Conservation (phyloP, 2,888 invertebrate species). For the Dexiosoma caninum region DNA sequence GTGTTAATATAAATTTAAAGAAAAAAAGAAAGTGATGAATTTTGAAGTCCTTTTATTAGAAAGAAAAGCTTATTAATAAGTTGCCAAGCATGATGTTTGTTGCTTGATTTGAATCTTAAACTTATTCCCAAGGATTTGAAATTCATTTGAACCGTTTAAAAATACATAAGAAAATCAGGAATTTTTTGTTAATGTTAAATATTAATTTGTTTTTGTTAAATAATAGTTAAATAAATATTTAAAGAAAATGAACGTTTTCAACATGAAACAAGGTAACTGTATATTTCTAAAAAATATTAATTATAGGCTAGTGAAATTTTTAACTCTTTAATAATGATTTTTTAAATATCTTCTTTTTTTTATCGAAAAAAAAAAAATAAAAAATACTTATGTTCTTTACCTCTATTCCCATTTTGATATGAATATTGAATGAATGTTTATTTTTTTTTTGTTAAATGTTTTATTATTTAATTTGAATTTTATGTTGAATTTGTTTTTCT, state of each 20-base stretch:
- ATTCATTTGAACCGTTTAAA: conserved; percentile 28
- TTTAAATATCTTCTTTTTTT: background rate
- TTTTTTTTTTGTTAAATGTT: conserved; percentile 42
- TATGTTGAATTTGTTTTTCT: conserved; percentile 12
- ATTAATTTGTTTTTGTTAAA: conserved; percentile 52
- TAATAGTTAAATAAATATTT: conserved; percentile 43
- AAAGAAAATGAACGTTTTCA: conserved; percentile 61
- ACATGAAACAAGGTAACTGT: conserved; percentile 57
- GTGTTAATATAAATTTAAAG: conserved; percentile 24
- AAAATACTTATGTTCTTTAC: background rate
- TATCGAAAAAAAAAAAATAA: too few species aligned
- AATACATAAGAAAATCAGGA: conserved; percentile 48
- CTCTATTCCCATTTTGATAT: background rate
- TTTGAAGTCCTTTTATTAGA: conserved; percentile 23
- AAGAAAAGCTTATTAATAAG: background rate
- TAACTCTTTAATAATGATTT: conserved; percentile 14
- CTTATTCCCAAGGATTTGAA: background rate
- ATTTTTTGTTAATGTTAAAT: conserved; percentile 59
- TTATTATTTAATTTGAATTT: conserved; percentile 21
- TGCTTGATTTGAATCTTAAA: background rate
- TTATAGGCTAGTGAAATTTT: conserved; percentile 60
- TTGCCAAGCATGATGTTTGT: background rate
- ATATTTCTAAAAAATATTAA: conserved; percentile 30
- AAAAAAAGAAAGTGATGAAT: conserved; percentile 29
- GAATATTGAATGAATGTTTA: conserved; percentile 24